Percentiles rank a stretch among this genome's conserved stretches.
phyloP scores from a whole-genome alignment of 2,888 invertebrate genomes.

The Phaonia tiefii region DNA sequence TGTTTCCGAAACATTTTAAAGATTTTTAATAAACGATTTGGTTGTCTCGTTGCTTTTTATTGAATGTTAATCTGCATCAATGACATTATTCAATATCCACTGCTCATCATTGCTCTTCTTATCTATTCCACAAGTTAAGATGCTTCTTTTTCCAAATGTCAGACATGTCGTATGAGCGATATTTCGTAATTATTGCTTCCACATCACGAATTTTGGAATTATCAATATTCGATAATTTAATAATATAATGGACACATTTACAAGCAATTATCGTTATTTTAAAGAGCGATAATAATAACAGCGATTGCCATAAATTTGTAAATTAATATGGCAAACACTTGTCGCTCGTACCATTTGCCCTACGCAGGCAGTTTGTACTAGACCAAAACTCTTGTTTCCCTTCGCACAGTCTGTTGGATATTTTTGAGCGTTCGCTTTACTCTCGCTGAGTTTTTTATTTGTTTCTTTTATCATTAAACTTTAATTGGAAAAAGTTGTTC shows the following conservation, averaged over 20 bases:
- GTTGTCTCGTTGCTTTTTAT: no score
- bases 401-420: constrained; percentile 16
- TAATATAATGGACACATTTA: not conserved
- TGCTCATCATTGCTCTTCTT: no score
- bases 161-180: not conserved
- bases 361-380: not conserved
- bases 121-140: no score
- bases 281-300: constrained; percentile 4
- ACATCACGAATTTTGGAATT: not conserved
- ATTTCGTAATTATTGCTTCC: constrained; percentile 2
- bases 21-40: no score
- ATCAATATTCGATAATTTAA: constrained; percentile 16
- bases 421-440: no score
- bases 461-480: constrained; percentile 23
- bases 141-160: no score
- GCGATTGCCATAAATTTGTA: constrained; percentile 17
- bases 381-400: constrained; percentile 9
- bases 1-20: not conserved
- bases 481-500: constrained; percentile 36
- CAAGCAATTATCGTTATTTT: constrained; percentile 37
- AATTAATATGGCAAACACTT: constrained; percentile 35
- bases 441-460: not conserved
- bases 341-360: constrained; percentile 22
- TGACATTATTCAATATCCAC: no score
- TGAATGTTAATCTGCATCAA: no score